Evolutionary conservation across 2,113 vertebrate species (phyloP).

Genomic region (Harpagus bidentatus): DNA sequence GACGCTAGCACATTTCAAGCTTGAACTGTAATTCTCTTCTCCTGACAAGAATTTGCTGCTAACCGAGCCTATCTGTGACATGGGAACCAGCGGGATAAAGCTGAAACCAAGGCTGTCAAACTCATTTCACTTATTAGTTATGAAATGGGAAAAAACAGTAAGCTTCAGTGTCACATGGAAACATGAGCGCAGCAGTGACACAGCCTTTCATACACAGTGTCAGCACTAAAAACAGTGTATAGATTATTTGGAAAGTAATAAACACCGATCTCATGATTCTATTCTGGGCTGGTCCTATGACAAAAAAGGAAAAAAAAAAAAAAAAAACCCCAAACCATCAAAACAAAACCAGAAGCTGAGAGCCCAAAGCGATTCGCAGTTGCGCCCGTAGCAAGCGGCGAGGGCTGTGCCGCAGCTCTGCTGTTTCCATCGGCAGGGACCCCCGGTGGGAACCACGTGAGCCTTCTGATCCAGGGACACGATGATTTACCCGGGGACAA

Average conservation of each 20-base stretch:
- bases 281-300: not conserved
- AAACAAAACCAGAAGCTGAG: not conserved
- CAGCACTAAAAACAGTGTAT: not conserved
- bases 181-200: not conserved
- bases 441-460: rapidly evolving
- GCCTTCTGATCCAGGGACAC: not conserved
- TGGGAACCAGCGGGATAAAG: conserved; percentile 19
- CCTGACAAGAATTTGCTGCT: conserved; percentile 36
- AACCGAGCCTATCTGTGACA: not conserved
- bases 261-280: not conserved
- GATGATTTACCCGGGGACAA: not conserved
- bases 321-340: not conserved
- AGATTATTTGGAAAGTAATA: conserved; percentile 40
- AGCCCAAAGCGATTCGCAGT: not conserved
- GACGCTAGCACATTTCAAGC: not conserved
- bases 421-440: not conserved
- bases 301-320: not conserved
- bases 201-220: not conserved
- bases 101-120: conserved; percentile 19
- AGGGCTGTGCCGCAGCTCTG: not conserved
- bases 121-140: conserved; percentile 5
- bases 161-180: not conserved
- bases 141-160: not conserved
- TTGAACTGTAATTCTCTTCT: not conserved
- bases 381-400: rapidly evolving